phyloP scores from a whole-genome alignment of 1,140 invertebrate genomes.

The Sitobion miscanthi region DNA sequence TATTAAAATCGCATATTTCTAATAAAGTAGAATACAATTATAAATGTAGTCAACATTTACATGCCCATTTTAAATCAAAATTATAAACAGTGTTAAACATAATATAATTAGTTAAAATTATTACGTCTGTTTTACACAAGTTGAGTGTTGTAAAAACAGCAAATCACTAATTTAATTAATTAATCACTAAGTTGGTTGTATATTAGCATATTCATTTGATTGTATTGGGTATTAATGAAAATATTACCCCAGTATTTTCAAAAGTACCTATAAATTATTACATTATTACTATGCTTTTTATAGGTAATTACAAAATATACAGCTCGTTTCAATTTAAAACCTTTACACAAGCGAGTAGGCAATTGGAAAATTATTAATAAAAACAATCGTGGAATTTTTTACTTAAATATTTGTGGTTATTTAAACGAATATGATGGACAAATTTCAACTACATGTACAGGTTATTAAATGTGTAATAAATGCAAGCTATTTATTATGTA shows the following conservation, averaged over 20 bases:
- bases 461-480: neutral
- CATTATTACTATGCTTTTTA: neutral
- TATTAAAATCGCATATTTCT: neutral
- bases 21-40: neutral
- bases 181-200: too few relatives aligned
- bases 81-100: neutral
- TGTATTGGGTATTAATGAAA: neutral
- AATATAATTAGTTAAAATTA: too few relatives aligned
- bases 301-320: neutral
- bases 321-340: conserved; percentile 23
- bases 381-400: conserved; percentile 30
- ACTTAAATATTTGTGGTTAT: conserved; percentile 47
- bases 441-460: conserved; percentile 24
- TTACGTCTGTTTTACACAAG: neutral
- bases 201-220: neutral
- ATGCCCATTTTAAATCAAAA: neutral
- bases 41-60: neutral
- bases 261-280: neutral
- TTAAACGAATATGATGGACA: conserved; percentile 33
- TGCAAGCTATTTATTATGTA: neutral
- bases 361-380: conserved; percentile 16
- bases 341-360: conserved; percentile 26
- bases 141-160: neutral
- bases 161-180: too few relatives aligned
- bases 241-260: neutral